Evolutionary conservation across 2,113 vertebrate species (phyloP).

Genomic region (Oreotrochilus melanogaster): DNA sequence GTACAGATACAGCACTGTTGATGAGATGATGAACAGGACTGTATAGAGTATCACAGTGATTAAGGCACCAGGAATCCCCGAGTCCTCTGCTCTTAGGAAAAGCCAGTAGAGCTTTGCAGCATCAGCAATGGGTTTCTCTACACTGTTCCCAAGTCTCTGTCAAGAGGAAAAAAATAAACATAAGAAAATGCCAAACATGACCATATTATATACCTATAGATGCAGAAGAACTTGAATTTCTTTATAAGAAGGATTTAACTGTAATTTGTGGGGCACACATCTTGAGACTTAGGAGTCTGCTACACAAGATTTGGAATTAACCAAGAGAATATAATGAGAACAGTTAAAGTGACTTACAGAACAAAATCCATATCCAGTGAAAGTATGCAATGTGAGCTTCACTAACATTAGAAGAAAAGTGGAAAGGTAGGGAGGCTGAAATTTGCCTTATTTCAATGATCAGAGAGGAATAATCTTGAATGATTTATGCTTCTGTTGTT

Average conservation of each 20-base stretch:
- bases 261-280: neutral
- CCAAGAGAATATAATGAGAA: neutral
- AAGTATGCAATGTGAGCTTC: neutral
- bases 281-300: neutral
- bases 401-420: neutral
- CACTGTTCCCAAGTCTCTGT: constrained; percentile 82
- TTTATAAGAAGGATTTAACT: neutral
- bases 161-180: neutral
- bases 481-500: neutral
- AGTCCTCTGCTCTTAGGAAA: constrained; percentile 81
- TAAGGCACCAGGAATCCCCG: constrained; percentile 82
- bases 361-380: neutral
- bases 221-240: neutral
- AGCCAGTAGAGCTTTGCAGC: constrained; percentile 93
- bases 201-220: neutral
- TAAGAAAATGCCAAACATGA: neutral
- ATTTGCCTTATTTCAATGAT: neutral
- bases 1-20: constrained; percentile 83
- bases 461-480: neutral
- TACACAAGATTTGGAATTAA: neutral
- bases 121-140: constrained; percentile 86
- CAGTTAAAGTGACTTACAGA: neutral
- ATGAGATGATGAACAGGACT: constrained; percentile 84
- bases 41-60: constrained; percentile 86
- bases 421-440: neutral